Percentiles rank a stretch among this genome's conserved stretches.
phyloP scores from a whole-genome alignment of 2,113 vertebrate genomes.

The Meleagris gallopavo region DNA sequence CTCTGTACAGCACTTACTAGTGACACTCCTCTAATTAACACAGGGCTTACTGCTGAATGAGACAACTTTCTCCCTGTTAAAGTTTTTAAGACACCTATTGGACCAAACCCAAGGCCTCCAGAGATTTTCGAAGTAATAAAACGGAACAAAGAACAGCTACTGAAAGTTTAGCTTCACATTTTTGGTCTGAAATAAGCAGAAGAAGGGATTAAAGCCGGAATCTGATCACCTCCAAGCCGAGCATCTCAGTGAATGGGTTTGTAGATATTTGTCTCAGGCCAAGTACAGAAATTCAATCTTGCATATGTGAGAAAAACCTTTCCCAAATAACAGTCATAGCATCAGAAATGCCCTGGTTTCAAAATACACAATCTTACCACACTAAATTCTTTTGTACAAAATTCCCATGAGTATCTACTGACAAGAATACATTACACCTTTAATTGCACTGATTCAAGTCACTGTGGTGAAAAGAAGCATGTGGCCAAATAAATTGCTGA shows the following conservation, averaged over 20 bases:
- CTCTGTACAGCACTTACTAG: neutral
- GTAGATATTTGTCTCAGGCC: neutral
- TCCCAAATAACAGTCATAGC: neutral
- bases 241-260: neutral
- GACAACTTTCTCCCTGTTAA: neutral
- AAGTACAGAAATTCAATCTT: neutral
- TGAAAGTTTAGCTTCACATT: neutral
- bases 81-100: neutral
- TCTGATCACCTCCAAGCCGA: neutral
- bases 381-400: neutral
- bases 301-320: neutral
- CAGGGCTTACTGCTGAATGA: neutral
- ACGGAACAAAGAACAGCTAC: neutral
- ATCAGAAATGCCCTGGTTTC: neutral
- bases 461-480: accelerated
- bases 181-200: neutral
- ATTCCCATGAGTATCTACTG: neutral
- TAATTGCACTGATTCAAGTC: neutral
- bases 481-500: neutral
- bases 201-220: neutral
- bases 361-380: neutral
- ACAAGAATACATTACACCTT: neutral
- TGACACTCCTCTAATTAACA: neutral
- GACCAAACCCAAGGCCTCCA: neutral
- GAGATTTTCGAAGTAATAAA: neutral